Evolutionary conservation across 1,140 invertebrate genomes (phyloP).

Genomic region (Leptestheria dahalacensis): DNA sequence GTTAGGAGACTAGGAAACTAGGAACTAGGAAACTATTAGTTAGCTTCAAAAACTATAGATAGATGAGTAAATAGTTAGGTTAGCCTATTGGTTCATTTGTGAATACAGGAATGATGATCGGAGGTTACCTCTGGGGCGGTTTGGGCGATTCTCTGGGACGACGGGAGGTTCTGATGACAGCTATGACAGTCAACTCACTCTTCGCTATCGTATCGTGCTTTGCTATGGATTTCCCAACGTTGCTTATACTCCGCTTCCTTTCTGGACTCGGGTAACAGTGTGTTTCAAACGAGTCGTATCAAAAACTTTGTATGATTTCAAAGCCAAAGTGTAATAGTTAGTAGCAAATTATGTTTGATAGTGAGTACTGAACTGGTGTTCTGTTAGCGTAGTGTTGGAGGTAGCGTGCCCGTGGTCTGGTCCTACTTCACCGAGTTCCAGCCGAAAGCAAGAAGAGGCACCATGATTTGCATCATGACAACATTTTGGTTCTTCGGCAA

Average conservation of each 20-base stretch:
- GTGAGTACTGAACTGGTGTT: background rate
- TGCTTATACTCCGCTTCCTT: conserved; percentile 75
- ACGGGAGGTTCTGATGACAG: conserved; percentile 67
- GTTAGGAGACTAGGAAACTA: too few species aligned
- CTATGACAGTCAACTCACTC: conserved; percentile 73
- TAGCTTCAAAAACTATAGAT: too few species aligned
- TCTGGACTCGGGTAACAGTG: conserved; percentile 77
- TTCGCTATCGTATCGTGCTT: conserved; percentile 76
- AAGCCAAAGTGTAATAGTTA: too few species aligned
- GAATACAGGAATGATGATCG: conserved; percentile 87
- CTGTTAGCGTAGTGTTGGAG: conserved; percentile 51
- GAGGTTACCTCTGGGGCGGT: conserved; percentile 79
- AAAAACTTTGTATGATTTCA: too few species aligned
- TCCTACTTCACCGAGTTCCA: conserved; percentile 91
- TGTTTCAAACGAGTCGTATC: too few species aligned
- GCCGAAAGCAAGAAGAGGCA: conserved; percentile 69
- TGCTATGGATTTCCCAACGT: conserved; percentile 67
- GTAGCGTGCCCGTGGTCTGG: conserved; percentile 87
- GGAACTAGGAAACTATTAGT: too few species aligned
- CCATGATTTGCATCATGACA: conserved; percentile 81
- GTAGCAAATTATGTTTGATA: too few species aligned
- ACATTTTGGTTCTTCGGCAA: conserved; percentile 86
- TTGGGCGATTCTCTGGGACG: conserved; percentile 72
- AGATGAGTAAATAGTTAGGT: too few species aligned
- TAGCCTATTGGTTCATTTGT: too few species aligned